phyloP scores from a whole-genome alignment of 2,888 invertebrate species.

The Notodonta dromedarius region DNA sequence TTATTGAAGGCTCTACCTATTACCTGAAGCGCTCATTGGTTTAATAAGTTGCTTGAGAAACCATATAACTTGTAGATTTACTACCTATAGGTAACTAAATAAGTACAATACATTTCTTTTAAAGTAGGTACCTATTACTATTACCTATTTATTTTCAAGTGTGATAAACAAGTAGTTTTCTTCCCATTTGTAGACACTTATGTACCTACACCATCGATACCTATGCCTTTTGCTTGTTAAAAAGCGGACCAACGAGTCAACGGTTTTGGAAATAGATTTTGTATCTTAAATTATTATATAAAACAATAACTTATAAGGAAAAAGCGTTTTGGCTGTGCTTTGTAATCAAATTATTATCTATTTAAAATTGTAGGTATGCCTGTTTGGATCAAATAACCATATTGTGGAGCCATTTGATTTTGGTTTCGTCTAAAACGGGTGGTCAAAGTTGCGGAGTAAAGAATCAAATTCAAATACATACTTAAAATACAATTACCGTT shows the following conservation, averaged over 20 bases:
- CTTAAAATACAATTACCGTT: no score
- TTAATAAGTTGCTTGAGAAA: no score
- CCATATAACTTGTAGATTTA: no score
- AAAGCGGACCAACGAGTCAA: slow-evolving; percentile 80
- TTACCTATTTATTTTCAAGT: no score
- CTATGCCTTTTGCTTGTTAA: slow-evolving; percentile 78
- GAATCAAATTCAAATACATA: neutral
- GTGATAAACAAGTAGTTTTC: neutral
- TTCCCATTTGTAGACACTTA: neutral
- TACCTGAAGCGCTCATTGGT: slow-evolving; percentile 10
- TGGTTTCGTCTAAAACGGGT: slow-evolving; percentile 30
- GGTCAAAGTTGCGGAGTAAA: slow-evolving; percentile 34
- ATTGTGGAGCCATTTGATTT: slow-evolving; percentile 14
- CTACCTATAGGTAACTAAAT: no score
- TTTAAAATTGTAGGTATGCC: slow-evolving; percentile 33
- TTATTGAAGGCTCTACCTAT: slow-evolving; percentile 30
- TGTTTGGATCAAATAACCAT: slow-evolving; percentile 25
- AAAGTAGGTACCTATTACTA: no score
- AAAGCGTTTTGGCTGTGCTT: slow-evolving; percentile 79
- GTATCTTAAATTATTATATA: slow-evolving; percentile 56
- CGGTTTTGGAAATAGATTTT: slow-evolving; percentile 73
- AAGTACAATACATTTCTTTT: no score
- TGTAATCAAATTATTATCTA: slow-evolving; percentile 49
- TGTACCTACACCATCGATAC: slow-evolving; percentile 47
- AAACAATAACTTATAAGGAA: slow-evolving; percentile 58